These are phyloP conservation scores for Euzetes globulus DNA, from an alignment of 2,888 invertebrate species.

Conservation along the genomic window DNA sequence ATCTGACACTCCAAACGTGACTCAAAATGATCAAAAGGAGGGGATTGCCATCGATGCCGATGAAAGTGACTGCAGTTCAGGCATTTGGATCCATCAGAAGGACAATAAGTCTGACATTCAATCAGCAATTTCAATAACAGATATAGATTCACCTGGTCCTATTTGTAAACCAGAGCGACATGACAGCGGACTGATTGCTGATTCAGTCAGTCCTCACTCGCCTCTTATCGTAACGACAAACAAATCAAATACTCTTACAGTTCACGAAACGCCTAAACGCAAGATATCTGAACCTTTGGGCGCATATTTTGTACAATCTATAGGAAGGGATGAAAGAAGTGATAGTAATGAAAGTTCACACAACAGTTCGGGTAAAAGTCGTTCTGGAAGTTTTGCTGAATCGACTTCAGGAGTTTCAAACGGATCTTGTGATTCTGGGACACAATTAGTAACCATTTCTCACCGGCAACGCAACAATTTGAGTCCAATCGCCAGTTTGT, in stretches of 20 bases:
- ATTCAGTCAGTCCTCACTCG: neutral
- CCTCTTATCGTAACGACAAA: neutral
- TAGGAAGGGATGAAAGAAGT: conserved; percentile 38
- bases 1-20: conserved; percentile 5
- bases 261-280: conserved; percentile 4
- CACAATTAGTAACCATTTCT: conserved; percentile 49
- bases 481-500: conserved; percentile 80
- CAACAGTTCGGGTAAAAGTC: conserved; percentile 44
- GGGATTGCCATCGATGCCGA: neutral
- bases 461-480: conserved; percentile 64
- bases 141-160: neutral
- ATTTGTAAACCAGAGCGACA: conserved; percentile 12
- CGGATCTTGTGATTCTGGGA: conserved; percentile 65
- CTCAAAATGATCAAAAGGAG: neutral
- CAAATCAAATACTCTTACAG: conserved; percentile 21
- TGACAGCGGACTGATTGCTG: conserved; percentile 16
- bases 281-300: conserved; percentile 17
- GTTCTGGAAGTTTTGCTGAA: conserved; percentile 59
- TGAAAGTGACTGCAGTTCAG: conserved; percentile 5
- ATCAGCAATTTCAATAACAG: neutral
- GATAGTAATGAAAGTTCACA: conserved; percentile 45
- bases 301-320: neutral
- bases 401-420: conserved; percentile 58
- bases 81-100: neutral
- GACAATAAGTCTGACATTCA: neutral